phyloP scores from a whole-genome alignment of 37 sponge, comb jelly and placozoan species.

The Eunapius fragilis region DNA sequence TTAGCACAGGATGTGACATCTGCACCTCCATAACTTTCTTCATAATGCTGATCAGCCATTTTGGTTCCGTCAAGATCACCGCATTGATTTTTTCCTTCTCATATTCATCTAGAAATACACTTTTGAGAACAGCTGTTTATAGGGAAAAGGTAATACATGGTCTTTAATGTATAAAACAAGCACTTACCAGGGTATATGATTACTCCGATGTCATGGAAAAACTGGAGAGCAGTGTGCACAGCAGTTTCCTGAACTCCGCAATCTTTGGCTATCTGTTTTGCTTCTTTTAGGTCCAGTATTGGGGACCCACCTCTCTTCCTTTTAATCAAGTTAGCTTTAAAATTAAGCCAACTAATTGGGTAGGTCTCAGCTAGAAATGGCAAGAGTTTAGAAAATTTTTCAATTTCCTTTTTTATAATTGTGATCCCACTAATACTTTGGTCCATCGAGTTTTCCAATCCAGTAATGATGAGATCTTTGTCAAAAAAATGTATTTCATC shows the following conservation, averaged over 20 bases:
- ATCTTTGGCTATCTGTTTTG: neutral
- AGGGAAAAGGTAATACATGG: constrained; percentile 1
- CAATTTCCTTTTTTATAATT: constrained; percentile 18
- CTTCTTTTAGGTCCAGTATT: neutral
- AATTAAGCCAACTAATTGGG: constrained; percentile 44
- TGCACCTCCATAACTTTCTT: constrained; percentile 45
- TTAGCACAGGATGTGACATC: neutral
- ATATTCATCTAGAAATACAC: constrained; percentile 29
- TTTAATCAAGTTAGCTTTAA: constrained; percentile 9
- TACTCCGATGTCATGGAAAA: constrained; percentile 52
- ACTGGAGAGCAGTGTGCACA: constrained; percentile 17
- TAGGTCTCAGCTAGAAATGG: constrained; percentile 32
- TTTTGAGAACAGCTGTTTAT: constrained; percentile 10
- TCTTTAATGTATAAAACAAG: neutral
- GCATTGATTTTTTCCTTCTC: constrained; percentile 19
- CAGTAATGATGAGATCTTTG: neutral
- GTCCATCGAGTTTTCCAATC: constrained; percentile 49
- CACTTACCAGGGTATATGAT: constrained; percentile 9
- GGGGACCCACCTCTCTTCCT: neutral
- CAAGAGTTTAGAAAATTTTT: constrained; percentile 7
- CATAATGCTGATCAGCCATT: constrained; percentile 59
- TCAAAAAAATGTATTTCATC: constrained; percentile 8
- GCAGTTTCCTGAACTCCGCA: neutral
- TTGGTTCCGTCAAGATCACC: constrained; percentile 45
- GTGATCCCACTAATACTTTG: constrained; percentile 38